Evolutionary conservation across 2,797 vertebrate genomes (phyloP).

Genomic region (Melanotaenia maccullochi): DNA sequence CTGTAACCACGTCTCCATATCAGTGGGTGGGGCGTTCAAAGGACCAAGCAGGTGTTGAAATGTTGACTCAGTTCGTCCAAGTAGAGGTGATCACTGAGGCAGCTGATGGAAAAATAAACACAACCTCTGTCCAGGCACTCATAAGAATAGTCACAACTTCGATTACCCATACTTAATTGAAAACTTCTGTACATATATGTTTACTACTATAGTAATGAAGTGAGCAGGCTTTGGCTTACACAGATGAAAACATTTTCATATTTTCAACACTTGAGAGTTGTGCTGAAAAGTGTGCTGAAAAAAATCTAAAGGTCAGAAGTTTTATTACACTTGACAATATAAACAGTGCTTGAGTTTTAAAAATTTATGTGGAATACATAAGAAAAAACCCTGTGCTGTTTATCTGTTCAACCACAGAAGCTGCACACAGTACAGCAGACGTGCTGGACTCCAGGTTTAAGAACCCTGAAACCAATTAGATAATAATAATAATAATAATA

Average conservation of each 20-base stretch:
- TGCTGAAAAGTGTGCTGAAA: background rate
- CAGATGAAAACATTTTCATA: slow-evolving; percentile 1
- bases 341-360: background rate
- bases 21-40: slow-evolving; percentile 49
- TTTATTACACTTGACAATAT: background rate
- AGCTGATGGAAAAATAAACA: slow-evolving; percentile 4
- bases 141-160: slow-evolving; percentile 16
- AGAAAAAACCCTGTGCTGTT: background rate
- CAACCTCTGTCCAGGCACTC: background rate
- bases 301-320: slow-evolving; percentile 4
- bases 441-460: too few relatives aligned
- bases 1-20: slow-evolving; percentile 31
- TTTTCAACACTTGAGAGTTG: background rate
- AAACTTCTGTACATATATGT: slow-evolving; percentile 33
- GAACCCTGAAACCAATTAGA: too few relatives aligned
- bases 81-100: slow-evolving; percentile 1
- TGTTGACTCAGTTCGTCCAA: slow-evolving; percentile 16
- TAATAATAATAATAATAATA: too few relatives aligned
- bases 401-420: background rate
- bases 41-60: slow-evolving; percentile 20
- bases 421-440: background rate
- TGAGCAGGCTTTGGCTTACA: slow-evolving; percentile 19
- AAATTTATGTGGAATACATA: too few relatives aligned
- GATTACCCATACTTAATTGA: slow-evolving; percentile 17
- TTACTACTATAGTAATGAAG: slow-evolving; percentile 46